A percentile compares a stretch with the other conserved stretches of the same genome.
Conservation (phyloP, 64 coral and sea anemone genomes). For the Actinia equina region DNA sequence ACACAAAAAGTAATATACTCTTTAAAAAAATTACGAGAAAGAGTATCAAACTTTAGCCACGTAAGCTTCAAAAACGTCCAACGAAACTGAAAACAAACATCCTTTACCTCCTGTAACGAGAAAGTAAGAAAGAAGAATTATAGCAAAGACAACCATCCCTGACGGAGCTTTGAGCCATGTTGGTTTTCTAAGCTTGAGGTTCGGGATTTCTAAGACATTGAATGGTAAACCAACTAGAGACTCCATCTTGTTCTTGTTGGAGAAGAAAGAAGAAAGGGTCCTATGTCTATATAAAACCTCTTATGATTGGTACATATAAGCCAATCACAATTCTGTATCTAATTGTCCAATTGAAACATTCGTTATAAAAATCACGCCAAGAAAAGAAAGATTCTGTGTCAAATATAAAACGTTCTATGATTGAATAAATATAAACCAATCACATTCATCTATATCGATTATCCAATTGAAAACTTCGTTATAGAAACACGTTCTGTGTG, state of each 20-base stretch:
- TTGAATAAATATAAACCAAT: conserved; percentile 51
- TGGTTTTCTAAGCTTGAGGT: conserved; percentile 94
- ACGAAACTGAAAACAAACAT: background rate
- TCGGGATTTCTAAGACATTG: conserved; percentile 90
- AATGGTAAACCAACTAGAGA: conserved; percentile 90
- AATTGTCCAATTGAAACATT: conserved; percentile 35
- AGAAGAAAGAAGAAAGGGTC: conserved; percentile 32
- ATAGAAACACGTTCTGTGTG: background rate
- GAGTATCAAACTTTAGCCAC: background rate
- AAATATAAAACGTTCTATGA: conserved; percentile 35
- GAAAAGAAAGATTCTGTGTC: too few species aligned
- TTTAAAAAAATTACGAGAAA: background rate
- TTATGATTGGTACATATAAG: conserved; percentile 61
- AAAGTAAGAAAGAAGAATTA: conserved; percentile 96
- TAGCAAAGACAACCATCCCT: conserved; percentile 95
- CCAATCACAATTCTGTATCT: background rate
- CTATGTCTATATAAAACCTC: background rate
- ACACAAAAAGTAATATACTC: background rate
- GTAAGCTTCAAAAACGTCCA: background rate
- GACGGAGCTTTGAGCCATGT: conserved; percentile 97
- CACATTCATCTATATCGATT: background rate
- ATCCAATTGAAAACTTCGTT: conserved; percentile 33
- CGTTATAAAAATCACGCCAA: background rate
- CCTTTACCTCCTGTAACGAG: conserved; percentile 91
- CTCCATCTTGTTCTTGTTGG: conserved; percentile 83